Conservation (phyloP, 2,797 vertebrate species). For the Gymnoscopelus microlampas region DNA sequence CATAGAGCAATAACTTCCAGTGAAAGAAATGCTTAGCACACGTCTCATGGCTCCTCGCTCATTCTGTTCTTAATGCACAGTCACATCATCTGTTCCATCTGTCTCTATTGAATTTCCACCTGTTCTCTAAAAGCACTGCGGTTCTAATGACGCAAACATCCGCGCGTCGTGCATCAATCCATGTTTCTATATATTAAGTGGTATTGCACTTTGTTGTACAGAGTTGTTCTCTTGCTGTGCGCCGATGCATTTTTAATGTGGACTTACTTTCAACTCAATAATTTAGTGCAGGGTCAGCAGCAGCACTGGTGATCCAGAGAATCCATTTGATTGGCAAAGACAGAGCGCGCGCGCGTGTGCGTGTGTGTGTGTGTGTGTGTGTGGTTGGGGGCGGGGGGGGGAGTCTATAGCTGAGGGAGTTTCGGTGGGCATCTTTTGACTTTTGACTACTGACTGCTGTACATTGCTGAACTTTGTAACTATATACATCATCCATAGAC, state of each 20-base stretch:
- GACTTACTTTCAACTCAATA: constrained; percentile 82
- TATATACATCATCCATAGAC: too few species aligned
- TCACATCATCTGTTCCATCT: constrained; percentile 35
- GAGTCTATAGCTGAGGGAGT: constrained; percentile 53
- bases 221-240: constrained; percentile 68
- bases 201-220: constrained; percentile 72
- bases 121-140: constrained; percentile 44
- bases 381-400: constrained; percentile 33
- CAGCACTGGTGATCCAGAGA: constrained; percentile 61
- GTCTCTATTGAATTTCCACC: constrained; percentile 31
- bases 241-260: constrained; percentile 81
- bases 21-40: constrained; percentile 11
- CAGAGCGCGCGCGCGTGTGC: background rate
- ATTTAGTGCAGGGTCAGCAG: constrained; percentile 80
- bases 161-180: constrained; percentile 49
- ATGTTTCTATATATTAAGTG: constrained; percentile 54
- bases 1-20: constrained; percentile 25
- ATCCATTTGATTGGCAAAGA: constrained; percentile 63
- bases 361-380: too few species aligned
- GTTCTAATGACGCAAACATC: constrained; percentile 55
- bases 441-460: too few species aligned
- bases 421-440: constrained; percentile 36
- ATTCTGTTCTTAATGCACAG: constrained; percentile 39
- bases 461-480: too few species aligned
- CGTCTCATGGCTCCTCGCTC: constrained; percentile 14